phyloP scores from a whole-genome alignment of 2,113 vertebrate species.

The Phylloscopus trochilus region DNA sequence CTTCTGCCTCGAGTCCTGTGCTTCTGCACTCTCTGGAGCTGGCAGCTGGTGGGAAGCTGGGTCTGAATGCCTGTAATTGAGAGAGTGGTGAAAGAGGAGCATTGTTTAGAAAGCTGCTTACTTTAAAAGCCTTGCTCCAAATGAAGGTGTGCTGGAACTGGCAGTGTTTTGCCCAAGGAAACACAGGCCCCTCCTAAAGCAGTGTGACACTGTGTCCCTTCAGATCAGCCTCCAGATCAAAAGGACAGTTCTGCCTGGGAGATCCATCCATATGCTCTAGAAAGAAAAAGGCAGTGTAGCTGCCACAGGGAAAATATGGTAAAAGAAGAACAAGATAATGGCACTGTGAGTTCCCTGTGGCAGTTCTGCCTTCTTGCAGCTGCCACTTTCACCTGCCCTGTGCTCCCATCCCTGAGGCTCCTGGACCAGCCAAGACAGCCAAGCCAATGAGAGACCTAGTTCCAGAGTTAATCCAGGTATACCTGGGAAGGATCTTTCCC shows the following conservation, averaged over 20 bases:
- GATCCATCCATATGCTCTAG: not conserved
- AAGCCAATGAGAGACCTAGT: not conserved
- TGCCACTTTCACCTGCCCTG: not conserved
- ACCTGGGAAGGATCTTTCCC: not conserved
- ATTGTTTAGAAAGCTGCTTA: not conserved
- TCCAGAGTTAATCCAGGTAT: not conserved
- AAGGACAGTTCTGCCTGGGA: not conserved
- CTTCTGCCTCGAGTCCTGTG: fast-evolving
- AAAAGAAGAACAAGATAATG: not conserved
- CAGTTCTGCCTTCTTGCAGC: not conserved
- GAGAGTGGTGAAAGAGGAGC: not conserved
- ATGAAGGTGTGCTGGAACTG: fast-evolving
- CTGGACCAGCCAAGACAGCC: fast-evolving
- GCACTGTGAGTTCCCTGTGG: not conserved
- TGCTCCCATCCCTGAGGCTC: not conserved
- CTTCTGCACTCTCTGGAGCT: not conserved
- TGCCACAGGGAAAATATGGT: not conserved
- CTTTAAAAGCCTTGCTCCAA: not conserved
- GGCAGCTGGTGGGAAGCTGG: not conserved
- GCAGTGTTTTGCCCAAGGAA: not conserved
- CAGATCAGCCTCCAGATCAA: not conserved
- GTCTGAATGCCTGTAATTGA: not conserved
- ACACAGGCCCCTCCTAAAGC: not conserved
- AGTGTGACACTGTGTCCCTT: not conserved
- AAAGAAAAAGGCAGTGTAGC: not conserved